Base-by-base conservation (phyloP, 2,888 invertebrate species). In the Nomada hirtipes region DNA sequence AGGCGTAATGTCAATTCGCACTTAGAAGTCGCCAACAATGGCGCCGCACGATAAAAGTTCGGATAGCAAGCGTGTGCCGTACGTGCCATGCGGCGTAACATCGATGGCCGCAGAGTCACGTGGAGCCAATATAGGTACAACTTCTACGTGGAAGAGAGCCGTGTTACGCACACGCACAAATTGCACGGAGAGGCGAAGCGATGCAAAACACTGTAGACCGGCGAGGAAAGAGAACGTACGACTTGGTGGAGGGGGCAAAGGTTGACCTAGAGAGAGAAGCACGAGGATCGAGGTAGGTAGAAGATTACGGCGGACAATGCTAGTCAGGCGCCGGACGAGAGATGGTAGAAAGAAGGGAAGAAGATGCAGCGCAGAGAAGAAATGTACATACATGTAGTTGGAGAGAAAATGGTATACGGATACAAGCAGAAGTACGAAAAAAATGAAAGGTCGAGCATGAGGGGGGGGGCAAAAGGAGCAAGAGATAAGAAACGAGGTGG, bases 91-190 rank as follows among this genome's bases (percentile, higher is more conserved):
- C 86, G 86, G 76, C 80, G 76, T 80, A 81, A 83, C 88, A 87
- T 80, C 87, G 88, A 91, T 91, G 91, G 91, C 91, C 89, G 90
- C 86, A 68, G 68, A 70, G 73, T 86, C 86, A 85, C 84, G 83
- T 87, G 89, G 84, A 85, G 53, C 74, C 84, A 76, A 88, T 82
- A 84, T 79, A 86, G 75, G 75, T 74, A 80, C 63, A 68, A 26
- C 52, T 26, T 23, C 69, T 69, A 75, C 70, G 63, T 64, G 74
- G 59, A 78, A 76, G 65, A 70, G 74, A 60, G 74, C 29, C 63
- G 67, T 52, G 60, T 23, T 11, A 71, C 64, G 74, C 65, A 74
- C 50, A 26, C 53, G 68, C 76, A 52, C 55, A 11, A 29, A 57
- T 29, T 53, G 50, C 63, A 55, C 55, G 26, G 36, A 42, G 20